A percentile compares a stretch with the other conserved stretches of the same genome.
Conservation (phyloP, 1,140 invertebrate genomes). For the Solenopsis invicta region DNA sequence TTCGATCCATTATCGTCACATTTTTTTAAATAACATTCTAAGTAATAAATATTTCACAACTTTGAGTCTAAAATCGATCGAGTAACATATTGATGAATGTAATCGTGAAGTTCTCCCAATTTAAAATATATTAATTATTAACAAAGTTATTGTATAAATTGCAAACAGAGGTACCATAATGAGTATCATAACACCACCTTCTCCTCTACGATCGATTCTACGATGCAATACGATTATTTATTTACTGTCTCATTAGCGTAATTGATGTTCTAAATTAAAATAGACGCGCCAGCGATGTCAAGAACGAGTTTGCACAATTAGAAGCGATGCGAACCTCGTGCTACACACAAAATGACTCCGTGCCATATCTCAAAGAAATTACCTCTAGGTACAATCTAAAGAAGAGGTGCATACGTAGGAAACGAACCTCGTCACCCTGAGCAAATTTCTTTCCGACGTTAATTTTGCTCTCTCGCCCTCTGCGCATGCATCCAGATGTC, state of each 20-base stretch:
- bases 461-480: neutral
- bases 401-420: neutral
- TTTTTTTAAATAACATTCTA: too few relatives aligned
- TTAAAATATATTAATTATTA: too few relatives aligned
- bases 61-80: too few relatives aligned
- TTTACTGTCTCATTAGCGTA: slow-evolving; percentile 5
- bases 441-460: slow-evolving; percentile 13
- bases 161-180: too few relatives aligned
- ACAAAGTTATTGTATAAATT: too few relatives aligned
- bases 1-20: too few relatives aligned
- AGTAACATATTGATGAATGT: too few relatives aligned
- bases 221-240: neutral
- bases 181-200: too few relatives aligned
- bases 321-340: neutral
- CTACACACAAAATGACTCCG: neutral
- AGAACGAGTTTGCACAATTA: slow-evolving; percentile 22
- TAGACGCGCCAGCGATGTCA: neutral
- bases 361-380: slow-evolving; percentile 9
- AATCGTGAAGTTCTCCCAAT: too few relatives aligned
- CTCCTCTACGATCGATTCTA: neutral
- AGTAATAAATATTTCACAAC: too few relatives aligned
- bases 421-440: slow-evolving; percentile 32
- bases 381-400: neutral
- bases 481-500: neutral
- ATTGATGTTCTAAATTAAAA: neutral